phyloP scores from a whole-genome alignment of 2,888 invertebrate species.

The Athalia rosae region DNA sequence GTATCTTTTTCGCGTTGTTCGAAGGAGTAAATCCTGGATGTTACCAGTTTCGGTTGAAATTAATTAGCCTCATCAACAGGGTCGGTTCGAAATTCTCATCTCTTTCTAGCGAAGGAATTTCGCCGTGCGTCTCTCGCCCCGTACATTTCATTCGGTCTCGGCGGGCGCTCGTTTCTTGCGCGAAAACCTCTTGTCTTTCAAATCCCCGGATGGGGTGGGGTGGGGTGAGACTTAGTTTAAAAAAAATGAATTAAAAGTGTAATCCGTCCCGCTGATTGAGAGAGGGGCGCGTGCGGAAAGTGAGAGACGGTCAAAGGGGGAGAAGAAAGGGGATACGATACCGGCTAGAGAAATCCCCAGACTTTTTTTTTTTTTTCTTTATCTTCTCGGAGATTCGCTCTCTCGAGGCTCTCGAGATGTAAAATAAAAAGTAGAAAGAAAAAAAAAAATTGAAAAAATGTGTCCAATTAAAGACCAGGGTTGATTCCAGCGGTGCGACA shows the following conservation, averaged over 20 bases:
- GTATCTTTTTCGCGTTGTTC: too few relatives aligned
- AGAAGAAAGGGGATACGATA: conserved; percentile 47
- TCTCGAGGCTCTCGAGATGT: conserved; percentile 55
- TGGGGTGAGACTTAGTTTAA: conserved; percentile 62
- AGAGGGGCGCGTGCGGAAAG: conserved; percentile 50
- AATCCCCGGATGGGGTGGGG: conserved; percentile 35
- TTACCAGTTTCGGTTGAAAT: conserved; percentile 37
- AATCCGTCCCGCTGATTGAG: conserved; percentile 69
- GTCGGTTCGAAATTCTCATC: conserved; percentile 18
- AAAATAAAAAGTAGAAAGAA: too few relatives aligned
- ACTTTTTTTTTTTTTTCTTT: conserved; percentile 56
- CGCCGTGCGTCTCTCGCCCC: conserved; percentile 5
- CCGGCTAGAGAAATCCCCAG: conserved; percentile 61
- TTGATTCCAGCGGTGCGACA: conserved; percentile 56
- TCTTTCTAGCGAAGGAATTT: conserved; percentile 26
- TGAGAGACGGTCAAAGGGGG: conserved; percentile 34
- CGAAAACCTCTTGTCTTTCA: conserved; percentile 40
- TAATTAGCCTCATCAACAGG: conserved; percentile 40
- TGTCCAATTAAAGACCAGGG: conserved; percentile 71
- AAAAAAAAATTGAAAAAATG: conserved; percentile 60
- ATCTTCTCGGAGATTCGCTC: conserved; percentile 52
- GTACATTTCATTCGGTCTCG: conserved; percentile 39
- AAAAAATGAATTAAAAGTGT: conserved; percentile 69
- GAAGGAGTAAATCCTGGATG: conserved; percentile 11
- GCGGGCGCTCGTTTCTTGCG: conserved; percentile 36